Base-by-base conservation (phyloP, 64 coral and sea anemone species). In the Porites australiensis region DNA sequence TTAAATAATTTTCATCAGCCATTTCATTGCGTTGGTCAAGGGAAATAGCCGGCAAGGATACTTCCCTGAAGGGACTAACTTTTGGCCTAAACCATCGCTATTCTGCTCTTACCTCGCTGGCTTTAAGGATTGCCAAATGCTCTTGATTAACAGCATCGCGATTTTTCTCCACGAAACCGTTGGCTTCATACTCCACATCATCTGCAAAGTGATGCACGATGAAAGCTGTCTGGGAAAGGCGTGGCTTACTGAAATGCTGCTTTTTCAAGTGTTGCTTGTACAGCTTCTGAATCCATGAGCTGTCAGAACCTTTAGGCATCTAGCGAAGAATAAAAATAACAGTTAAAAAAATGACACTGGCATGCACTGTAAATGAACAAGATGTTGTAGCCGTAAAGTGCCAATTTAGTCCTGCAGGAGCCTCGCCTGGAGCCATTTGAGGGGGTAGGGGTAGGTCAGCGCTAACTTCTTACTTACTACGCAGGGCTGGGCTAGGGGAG, bases 201-300 rank as follows among this genome's bases (percentile, higher is more conserved):
- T 98, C 96, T 48, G 96, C 96, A 93, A 98, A 98, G 46, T 98
- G 96, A 18, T 93, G 94, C 19, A 98, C 75, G 20, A 95, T 55
- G 20, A 98, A 98, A n/a, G 90, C 96, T 62, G 90, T 89, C 60
- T 98, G 79, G 1, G 94, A 95, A 94, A 98, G 89, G 0, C 96
- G 89, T n/a, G 96, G 81, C 90, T 98, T 98, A 55, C 90, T 82
- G 72, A 98, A 98, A 61, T 98, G 96, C 50, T 93, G 86, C 62
- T 95, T 98, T 45, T 98, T 90, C 13, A 98, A 44, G 75, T 98
- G 96, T 7, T 95, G 90, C 87, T 98, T 95, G 90, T 98, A 98
- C 13, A 98, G 94, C 58, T 98, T 98, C 51, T 93, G 96, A 12
- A 92, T 65, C 96, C 96, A 98, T 44, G 91, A 90, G 6, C 73